Evolutionary conservation across 2,797 vertebrate genomes (phyloP).

Genomic region (Catamblyrhynchus diadema): DNA sequence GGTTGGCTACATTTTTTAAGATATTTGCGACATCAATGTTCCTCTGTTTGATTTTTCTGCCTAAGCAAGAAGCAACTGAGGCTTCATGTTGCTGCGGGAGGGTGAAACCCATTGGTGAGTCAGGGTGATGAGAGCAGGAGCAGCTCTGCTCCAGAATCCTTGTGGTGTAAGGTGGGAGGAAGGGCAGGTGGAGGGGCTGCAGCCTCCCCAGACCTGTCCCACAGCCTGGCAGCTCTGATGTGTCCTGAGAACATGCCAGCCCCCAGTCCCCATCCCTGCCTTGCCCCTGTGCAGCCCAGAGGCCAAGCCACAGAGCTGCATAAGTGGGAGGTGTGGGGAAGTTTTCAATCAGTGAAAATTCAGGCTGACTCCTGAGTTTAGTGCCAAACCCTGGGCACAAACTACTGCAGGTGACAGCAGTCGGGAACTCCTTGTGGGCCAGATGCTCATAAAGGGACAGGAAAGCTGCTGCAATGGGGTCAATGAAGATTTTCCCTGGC

Average conservation of each 20-base stretch:
- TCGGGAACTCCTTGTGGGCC: accelerated
- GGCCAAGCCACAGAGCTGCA: accelerated
- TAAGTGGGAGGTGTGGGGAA: not conserved
- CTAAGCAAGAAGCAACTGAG: not conserved
- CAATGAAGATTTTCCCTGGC: not conserved
- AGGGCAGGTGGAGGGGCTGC: accelerated
- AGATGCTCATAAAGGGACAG: not conserved
- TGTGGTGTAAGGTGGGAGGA: accelerated
- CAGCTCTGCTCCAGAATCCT: accelerated
- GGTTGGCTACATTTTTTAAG: not conserved
- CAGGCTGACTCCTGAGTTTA: not conserved
- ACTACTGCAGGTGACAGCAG: not conserved
- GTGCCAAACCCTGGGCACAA: not conserved
- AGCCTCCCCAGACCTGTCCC: accelerated
- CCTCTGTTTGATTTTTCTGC: not conserved
- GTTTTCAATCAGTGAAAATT: not conserved
- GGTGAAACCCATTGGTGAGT: not conserved
- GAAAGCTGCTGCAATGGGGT: not conserved
- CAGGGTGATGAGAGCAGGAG: not conserved
- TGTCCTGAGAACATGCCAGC: not conserved
- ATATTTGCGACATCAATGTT: not conserved
- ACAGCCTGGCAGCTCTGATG: not conserved
- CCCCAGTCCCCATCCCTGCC: not conserved
- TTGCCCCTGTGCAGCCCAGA: accelerated
- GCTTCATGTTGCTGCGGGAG: not conserved